Evolutionary conservation across 2,888 invertebrate species (phyloP), one percentile per base, ranked within the genome.

Genomic region (Mythimna albipuncta): DNA sequence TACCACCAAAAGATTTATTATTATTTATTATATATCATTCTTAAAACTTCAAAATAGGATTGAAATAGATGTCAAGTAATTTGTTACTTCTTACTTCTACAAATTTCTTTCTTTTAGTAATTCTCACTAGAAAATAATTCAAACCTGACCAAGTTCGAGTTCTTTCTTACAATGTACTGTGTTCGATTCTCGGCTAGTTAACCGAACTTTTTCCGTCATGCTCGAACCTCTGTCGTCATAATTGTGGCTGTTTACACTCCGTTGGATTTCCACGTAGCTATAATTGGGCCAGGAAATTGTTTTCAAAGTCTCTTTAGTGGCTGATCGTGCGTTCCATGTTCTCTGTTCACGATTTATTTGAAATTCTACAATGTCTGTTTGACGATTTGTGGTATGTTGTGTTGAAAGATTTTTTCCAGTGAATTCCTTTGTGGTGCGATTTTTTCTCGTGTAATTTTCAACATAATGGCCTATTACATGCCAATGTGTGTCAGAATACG

Each of bases 231-330:
- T 83, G 81, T 85, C 84, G 81, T 84, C 85, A 89, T 89, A 90
- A 92, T 91, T 90, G 90, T 89, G 89, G 89, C 85, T 90, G 90
- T 93, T 92, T 91, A 92, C 92, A 92, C 92, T 90, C 86, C 89
- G 89, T 81, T 90, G 89, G 85, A 88, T 91, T 82, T 89, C 89
- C 90, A 92, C 92, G 89, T 87, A 86, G 87, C 87, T 88, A 83
- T 92, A 92, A 93, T 93, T 92, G 92, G 89, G 82, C 88, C 87
- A 88, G 88, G 89, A 89, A 91, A 91, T 90, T 88, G 88, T 88
- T 87, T 81, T 78, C 81, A 70, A 78, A 87, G 87, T 89, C 85
- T 75, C 81, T 87, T 87, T 87, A 75, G 75, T 85, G 83, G 77
- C 85, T 78, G 88, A 84, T 84, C 86, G 83, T 83, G 85, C 86